Evolutionary conservation across 1,140 invertebrate genomes (phyloP).

Genomic region (Leptinotarsa texana): DNA sequence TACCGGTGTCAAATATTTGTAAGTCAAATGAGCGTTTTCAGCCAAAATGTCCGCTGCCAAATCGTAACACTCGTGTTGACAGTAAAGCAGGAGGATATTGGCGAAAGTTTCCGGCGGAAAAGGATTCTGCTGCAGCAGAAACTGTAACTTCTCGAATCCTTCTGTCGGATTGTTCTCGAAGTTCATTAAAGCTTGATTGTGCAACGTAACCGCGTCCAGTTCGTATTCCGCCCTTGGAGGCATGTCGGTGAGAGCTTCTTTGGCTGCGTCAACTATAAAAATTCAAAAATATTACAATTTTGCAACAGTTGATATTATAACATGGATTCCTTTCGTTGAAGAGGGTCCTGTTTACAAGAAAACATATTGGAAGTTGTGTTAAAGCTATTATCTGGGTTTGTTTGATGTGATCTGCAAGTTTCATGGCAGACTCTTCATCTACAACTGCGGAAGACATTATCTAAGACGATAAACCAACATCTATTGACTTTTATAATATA

Average conservation of each 20-base stretch:
- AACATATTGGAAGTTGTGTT: too few species aligned
- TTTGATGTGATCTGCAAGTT: too few species aligned
- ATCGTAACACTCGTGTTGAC: slow-evolving; percentile 97
- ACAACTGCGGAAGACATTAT: too few species aligned
- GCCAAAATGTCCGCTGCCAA: slow-evolving; percentile 97
- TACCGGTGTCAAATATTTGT: slow-evolving; percentile 92
- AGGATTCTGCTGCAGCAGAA: slow-evolving; percentile 92
- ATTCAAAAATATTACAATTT: neutral
- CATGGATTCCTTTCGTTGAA: too few species aligned
- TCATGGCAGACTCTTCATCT: too few species aligned
- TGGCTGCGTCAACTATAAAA: slow-evolving; percentile 78
- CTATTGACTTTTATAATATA: too few species aligned
- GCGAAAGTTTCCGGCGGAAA: slow-evolving; percentile 98
- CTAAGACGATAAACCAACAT: too few species aligned
- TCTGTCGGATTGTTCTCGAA: slow-evolving; percentile 88
- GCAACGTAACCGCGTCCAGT: slow-evolving; percentile 95
- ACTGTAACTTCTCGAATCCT: slow-evolving; percentile 97
- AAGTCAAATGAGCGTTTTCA: slow-evolving; percentile 96
- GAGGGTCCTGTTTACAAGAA: too few species aligned
- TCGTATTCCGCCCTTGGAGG: slow-evolving; percentile 96
- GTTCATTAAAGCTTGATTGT: slow-evolving; percentile 97
- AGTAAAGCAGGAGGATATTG: slow-evolving; percentile 93
- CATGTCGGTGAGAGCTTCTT: slow-evolving; percentile 96
- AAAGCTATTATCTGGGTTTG: too few species aligned
- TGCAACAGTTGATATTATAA: too few species aligned